Percentiles rank a stretch among this genome's conserved stretches.
These are phyloP conservation scores for Zelleria hepariella DNA, from an alignment of 2,888 invertebrate species.

Conservation along the genomic window DNA sequence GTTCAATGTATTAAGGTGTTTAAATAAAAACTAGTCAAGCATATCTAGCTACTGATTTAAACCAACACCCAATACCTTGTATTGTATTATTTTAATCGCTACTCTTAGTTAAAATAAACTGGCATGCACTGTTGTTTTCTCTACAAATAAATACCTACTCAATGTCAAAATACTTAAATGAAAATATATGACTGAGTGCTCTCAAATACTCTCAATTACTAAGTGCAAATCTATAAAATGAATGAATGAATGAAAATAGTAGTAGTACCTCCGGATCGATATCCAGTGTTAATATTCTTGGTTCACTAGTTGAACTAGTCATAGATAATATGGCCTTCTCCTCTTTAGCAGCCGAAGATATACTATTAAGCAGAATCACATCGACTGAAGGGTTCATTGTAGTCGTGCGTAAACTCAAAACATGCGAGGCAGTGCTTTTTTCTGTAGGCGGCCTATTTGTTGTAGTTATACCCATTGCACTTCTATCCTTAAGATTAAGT, in stretches of 20 bases:
- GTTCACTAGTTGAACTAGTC: slow-evolving; percentile 65
- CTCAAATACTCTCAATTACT: neutral
- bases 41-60: slow-evolving; percentile 6
- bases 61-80: slow-evolving; percentile 56
- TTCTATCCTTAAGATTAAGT: slow-evolving; percentile 66
- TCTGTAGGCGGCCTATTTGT: slow-evolving; percentile 59
- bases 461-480: slow-evolving; percentile 62
- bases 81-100: slow-evolving; percentile 1
- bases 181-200: neutral
- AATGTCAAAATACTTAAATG: neutral
- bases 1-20: no score
- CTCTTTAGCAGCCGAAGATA: slow-evolving; percentile 74
- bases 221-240: neutral
- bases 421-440: slow-evolving; percentile 71
- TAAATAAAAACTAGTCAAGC: neutral
- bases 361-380: slow-evolving; percentile 74
- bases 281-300: slow-evolving; percentile 73
- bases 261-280: slow-evolving; percentile 75
- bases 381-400: slow-evolving; percentile 73
- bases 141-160: neutral
- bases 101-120: neutral
- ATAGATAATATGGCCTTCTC: slow-evolving; percentile 69
- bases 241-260: slow-evolving; percentile 25
- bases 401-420: slow-evolving; percentile 69
- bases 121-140: slow-evolving; percentile 7